phyloP scores from a whole-genome alignment of 2,113 vertebrate genomes.

The Sisor rabdophorus region DNA sequence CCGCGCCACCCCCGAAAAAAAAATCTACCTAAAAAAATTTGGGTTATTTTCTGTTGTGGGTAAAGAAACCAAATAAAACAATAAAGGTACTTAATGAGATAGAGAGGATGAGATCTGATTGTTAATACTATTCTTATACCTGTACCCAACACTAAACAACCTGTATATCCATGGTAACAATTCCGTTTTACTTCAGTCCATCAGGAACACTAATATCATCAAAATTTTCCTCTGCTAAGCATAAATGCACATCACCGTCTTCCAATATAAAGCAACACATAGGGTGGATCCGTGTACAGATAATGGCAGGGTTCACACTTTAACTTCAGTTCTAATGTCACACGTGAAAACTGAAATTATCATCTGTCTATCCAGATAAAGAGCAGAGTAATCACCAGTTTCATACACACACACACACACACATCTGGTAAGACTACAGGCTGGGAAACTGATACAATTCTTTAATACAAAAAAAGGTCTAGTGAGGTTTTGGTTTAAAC shows the following conservation, averaged over 20 bases:
- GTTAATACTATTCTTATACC: neutral
- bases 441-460: neutral
- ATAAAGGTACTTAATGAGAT: no score
- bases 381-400: neutral
- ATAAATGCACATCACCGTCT: neutral
- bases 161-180: neutral
- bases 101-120: neutral
- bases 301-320: slow-evolving; percentile 25
- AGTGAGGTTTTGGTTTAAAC: neutral
- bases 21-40: no score
- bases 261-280: neutral
- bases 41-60: no score
- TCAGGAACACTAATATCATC: neutral
- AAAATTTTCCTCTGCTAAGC: neutral
- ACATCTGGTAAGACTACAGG: neutral
- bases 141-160: neutral
- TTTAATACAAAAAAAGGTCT: neutral
- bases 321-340: slow-evolving; percentile 8
- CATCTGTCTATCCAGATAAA: neutral
- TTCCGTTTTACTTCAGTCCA: neutral
- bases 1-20: no score
- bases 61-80: neutral
- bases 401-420: slow-evolving; percentile 1
- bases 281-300: slow-evolving; percentile 12
- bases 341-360: slow-evolving; percentile 10